Percentiles rank a stretch among this genome's conserved stretches.
phyloP scores from a whole-genome alignment of 1,140 invertebrate species.

The Drosophila sproati region DNA sequence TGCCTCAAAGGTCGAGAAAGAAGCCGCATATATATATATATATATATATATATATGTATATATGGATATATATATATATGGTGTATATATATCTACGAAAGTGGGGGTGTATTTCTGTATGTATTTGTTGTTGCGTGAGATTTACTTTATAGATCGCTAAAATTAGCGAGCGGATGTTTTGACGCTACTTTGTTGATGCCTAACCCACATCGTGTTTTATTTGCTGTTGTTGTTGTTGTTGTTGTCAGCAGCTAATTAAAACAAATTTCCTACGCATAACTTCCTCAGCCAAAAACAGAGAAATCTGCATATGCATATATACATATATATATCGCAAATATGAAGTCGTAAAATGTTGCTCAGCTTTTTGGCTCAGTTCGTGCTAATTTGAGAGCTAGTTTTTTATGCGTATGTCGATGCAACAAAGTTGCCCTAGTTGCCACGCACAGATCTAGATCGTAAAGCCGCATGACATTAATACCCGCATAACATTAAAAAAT shows the following conservation, averaged over 20 bases:
- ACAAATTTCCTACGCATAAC: constrained; percentile 76
- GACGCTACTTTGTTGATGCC: constrained; percentile 63
- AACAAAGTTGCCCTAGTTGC: constrained; percentile 63
- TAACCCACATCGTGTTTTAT: constrained; percentile 62
- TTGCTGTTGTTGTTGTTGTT: constrained; percentile 36
- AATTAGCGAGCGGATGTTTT: constrained; percentile 67
- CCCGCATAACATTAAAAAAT: constrained; percentile 47
- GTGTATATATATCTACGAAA: constrained; percentile 8
- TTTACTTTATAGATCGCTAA: constrained; percentile 49
- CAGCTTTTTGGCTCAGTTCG: constrained; percentile 41
- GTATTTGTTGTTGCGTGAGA: constrained; percentile 23
- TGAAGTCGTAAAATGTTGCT: constrained; percentile 66
- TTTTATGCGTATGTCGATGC: constrained; percentile 50
- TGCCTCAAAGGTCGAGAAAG: constrained; percentile 40
- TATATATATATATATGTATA: too few species aligned
- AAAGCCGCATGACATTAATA: constrained; percentile 74
- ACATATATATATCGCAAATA: not conserved
- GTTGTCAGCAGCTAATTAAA: constrained; percentile 82
- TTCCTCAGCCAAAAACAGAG: constrained; percentile 57
- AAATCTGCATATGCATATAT: constrained; percentile 39
- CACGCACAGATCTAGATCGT: constrained; percentile 54
- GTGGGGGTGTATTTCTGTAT: not conserved
- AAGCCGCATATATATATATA: not conserved
- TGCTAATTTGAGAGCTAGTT: constrained; percentile 65
- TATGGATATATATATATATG: too few species aligned